Evolutionary conservation across 2,113 vertebrate genomes (phyloP), one percentile per base, ranked within the genome.

Genomic region (Corythoichthys intestinalis): DNA sequence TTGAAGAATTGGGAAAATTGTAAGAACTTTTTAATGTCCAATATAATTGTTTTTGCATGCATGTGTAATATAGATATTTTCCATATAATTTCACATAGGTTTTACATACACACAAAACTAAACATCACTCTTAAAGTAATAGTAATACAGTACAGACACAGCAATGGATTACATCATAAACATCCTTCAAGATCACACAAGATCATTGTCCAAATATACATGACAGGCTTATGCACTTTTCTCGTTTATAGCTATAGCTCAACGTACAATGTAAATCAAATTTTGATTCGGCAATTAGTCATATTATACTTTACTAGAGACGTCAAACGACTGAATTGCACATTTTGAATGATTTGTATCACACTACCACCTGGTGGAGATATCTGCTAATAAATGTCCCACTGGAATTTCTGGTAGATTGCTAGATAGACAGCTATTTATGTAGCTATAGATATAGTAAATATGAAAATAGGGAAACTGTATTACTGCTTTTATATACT

Each of bases 321-420:
- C 20, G 20, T 28, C 20, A 28, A 28, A 28, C 20, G 20, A 28
- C 20, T 28, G 20, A 34, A 61, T 56, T 56, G 56, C 12, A 56
- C 28, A 14, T 28, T 37, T 14, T 35, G 54, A 9, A 58, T 58
- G 48, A 47, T 58, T 48, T 79, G 66, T 74, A 41, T 74, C 6
- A 59, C 28, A 78, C 81, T 82, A 47, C 83, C 87, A 84, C 81
- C 87, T 81, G 50, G 78, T 88, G 89, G 86, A 65, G 6, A 13
- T 44, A 77, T n/a, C 37, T 56, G 37, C 68, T 38, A 76, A 57
- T 57, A 74, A 35, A 65, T 1, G 7, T 54, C 47, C 54, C 17
- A 44, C 13, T 72, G 0, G 0, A 65, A 64, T 65, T 20, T 47
- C 48, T 60, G 66, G 67, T 52, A 61, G 35, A 47, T 11, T 37